A percentile compares a stretch with the other conserved stretches of the same genome.
phyloP scores from a whole-genome alignment of 2,888 invertebrate species.

The Caenorhabditis parvicauda region DNA sequence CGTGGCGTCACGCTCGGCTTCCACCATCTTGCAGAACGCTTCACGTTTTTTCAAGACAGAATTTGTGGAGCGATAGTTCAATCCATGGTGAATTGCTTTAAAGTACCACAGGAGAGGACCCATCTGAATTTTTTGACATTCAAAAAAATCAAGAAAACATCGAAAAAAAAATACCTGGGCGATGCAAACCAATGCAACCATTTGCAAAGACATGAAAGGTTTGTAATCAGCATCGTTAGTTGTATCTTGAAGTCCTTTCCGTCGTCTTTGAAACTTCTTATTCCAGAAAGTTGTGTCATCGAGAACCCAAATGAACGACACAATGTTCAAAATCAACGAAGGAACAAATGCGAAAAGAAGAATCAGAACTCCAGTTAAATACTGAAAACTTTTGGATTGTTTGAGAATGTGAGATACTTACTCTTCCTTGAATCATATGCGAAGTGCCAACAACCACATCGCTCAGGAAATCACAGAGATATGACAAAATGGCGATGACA shows the following conservation, averaged over 20 bases:
- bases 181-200: constrained; percentile 15
- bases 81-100: constrained; percentile 32
- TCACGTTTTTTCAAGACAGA: constrained; percentile 13
- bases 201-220: constrained; percentile 7
- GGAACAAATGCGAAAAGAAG: constrained; percentile 31
- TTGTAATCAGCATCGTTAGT: constrained; percentile 11
- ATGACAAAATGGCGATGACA: constrained; percentile 42
- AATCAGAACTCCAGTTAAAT: constrained; percentile 15
- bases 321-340: constrained; percentile 38
- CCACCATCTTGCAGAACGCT: constrained; percentile 40
- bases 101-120: constrained; percentile 47
- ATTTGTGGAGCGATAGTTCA: constrained; percentile 11
- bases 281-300: constrained; percentile 18
- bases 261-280: not conserved
- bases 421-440: constrained; percentile 34
- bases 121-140: constrained; percentile 17
- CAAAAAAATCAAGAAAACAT: not conserved
- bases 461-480: constrained; percentile 39
- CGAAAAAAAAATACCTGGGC: constrained; percentile 19
- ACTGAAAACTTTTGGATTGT: constrained; percentile 27
- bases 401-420: constrained; percentile 10
- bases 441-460: constrained; percentile 32
- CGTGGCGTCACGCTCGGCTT: constrained; percentile 50
- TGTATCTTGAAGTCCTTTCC: too few relatives aligned
- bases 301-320: constrained; percentile 36